A percentile compares a stretch with the other conserved stretches of the same genome.
phyloP scores from a whole-genome alignment of 2,888 invertebrate species.

The Cerceris rybyensis region DNA sequence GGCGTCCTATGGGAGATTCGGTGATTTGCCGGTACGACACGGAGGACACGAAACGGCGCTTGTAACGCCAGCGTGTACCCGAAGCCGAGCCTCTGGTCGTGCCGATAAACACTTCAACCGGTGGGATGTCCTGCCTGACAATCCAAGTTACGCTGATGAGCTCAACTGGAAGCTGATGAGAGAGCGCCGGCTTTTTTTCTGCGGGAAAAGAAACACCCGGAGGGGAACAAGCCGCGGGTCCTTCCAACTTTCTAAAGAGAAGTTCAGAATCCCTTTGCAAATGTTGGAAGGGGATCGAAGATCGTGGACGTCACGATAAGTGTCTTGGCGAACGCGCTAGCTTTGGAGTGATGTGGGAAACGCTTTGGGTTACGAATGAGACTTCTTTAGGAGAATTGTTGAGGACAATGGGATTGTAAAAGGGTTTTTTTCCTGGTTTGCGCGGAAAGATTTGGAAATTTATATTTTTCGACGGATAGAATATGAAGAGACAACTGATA shows the following conservation, averaged over 20 bases:
- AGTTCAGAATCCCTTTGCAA: background rate
- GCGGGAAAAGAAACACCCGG: slow-evolving; percentile 1
- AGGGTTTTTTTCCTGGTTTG: background rate
- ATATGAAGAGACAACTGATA: too few species aligned
- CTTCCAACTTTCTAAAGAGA: background rate
- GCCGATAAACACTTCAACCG: slow-evolving; percentile 71
- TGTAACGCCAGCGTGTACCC: slow-evolving; percentile 64
- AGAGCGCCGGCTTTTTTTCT: slow-evolving; percentile 37
- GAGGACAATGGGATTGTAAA: too few species aligned
- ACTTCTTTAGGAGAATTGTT: background rate
- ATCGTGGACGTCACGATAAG: background rate
- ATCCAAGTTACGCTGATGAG: slow-evolving; percentile 76
- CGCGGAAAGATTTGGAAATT: background rate
- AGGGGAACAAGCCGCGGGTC: background rate
- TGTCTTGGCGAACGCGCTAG: background rate
- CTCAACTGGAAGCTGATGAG: slow-evolving; percentile 34
- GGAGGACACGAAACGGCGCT: slow-evolving; percentile 64
- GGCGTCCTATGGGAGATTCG: slow-evolving; percentile 62
- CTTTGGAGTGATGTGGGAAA: slow-evolving; percentile 7
- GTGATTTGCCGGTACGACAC: slow-evolving; percentile 70
- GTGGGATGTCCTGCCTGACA: slow-evolving; percentile 66
- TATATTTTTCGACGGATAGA: too few species aligned
- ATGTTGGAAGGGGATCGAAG: background rate
- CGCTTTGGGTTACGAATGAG: background rate
- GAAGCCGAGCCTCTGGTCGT: slow-evolving; percentile 31